Evolutionary conservation across 2,113 vertebrate genomes (phyloP), one percentile per base, ranked within the genome.

Genomic region (Psephotus haematonotus): DNA sequence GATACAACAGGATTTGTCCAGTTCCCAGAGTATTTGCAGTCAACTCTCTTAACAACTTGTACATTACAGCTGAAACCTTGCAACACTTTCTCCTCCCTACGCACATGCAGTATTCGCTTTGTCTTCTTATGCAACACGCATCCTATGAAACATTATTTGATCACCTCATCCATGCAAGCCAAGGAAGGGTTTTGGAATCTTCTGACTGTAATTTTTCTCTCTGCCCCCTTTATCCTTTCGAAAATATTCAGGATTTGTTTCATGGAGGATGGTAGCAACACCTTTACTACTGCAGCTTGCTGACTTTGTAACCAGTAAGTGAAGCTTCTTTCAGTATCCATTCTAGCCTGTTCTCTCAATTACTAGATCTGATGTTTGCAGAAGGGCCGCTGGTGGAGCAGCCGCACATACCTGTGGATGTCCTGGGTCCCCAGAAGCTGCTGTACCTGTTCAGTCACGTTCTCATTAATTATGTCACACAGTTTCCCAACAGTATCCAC

Each of bases 401-500:
- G 78, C n/a, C 33, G 18, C 64, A 91, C 88, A 60, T 98, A 99
- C 99, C 99, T 99, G 96, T 98, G 97, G 33, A 99, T 97, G 81
- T 99, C 99, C 28, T 97, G 95, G 4, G 98, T 98, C 86, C 98
- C 98, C 91, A 99, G 97, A 46, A 99, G 94, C 67, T 95, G 90
- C 7, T 97, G 97, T 74, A 99, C 69, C 57, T 98, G 97, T 75
- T 96, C 82, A 44, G 69, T 96, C 52, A 98, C 18, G 6, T 88
- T 89, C 75, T 95, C 94, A 17, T 96, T 96, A 72, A 98, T 46
- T 47, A 97, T 84, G 35, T 97, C 97, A 80, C 98, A 98, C 44
- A 99, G 86, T 90, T 96, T 98, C 85, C 98, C 98, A 91, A 99
- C 98, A 12, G 91, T 97, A 92, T 98, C 97, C 43, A 99, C 98